Percentiles rank a stretch among this genome's conserved stretches.
Evolutionary conservation across 2,888 invertebrate genomes (phyloP).

Genomic region (Nomada fabriciana): DNA sequence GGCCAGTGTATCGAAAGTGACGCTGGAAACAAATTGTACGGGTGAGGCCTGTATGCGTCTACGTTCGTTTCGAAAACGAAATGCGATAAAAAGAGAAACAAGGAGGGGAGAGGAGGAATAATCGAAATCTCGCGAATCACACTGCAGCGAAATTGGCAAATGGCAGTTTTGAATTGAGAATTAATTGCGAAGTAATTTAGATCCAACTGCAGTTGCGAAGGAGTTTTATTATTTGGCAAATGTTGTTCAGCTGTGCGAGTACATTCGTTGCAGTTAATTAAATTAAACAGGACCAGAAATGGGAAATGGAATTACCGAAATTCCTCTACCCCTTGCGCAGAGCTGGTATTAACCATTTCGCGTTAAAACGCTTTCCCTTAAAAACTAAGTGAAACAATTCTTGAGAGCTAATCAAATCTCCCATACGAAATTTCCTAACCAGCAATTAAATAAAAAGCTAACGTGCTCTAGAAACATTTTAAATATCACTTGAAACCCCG

Average conservation of each 20-base stretch:
- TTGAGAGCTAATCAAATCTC: too few species aligned
- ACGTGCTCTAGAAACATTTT: too few species aligned
- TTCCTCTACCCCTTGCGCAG: too few species aligned
- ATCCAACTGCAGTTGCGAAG: slow-evolving; percentile 20
- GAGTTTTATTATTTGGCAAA: too few species aligned
- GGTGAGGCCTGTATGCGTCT: slow-evolving; percentile 6
- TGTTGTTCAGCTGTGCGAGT: not conserved
- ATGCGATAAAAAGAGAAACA: not conserved
- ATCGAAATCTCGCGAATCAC: slow-evolving; percentile 29
- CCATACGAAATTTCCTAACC: too few species aligned
- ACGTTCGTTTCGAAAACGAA: slow-evolving; percentile 13
- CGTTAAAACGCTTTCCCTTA: too few species aligned
- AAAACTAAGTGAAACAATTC: too few species aligned
- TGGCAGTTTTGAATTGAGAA: slow-evolving; percentile 48
- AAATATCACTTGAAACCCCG: too few species aligned
- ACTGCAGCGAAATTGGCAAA: slow-evolving; percentile 10
- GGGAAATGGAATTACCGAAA: too few species aligned
- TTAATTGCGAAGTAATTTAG: slow-evolving; percentile 55
- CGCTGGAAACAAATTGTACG: slow-evolving; percentile 54
- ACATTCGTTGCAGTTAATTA: slow-evolving; percentile 3
- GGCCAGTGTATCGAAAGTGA: slow-evolving; percentile 46
- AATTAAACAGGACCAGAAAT: too few species aligned
- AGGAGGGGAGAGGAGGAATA: not conserved
- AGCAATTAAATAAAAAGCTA: too few species aligned
- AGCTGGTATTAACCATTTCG: too few species aligned